Percentiles rank a stretch among this genome's conserved stretches.
These are phyloP conservation scores for Trichonephila clavipes DNA, from an alignment of 1,140 invertebrate species.

Conservation along the genomic window DNA sequence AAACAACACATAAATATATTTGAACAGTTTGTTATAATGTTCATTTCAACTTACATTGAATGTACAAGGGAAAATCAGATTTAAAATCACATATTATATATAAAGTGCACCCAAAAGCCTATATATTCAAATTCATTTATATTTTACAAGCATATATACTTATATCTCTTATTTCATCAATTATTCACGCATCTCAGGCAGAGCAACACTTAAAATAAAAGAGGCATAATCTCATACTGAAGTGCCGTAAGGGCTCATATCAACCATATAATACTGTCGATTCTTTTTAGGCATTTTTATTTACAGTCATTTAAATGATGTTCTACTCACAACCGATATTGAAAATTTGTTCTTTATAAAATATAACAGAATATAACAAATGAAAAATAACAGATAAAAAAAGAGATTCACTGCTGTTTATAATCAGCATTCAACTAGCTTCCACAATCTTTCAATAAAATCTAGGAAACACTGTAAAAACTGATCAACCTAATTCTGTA, in stretches of 20 bases:
- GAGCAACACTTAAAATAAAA: constrained; percentile 38
- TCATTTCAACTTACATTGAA: constrained; percentile 62
- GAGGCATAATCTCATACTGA: constrained; percentile 48
- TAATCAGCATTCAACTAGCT: constrained; percentile 59
- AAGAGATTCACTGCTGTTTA: constrained; percentile 60
- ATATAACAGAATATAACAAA: constrained; percentile 67
- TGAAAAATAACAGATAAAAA: constrained; percentile 59
- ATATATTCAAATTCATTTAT: constrained; percentile 60
- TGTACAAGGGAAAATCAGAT: constrained; percentile 64
- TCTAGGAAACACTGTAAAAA: constrained; percentile 61
- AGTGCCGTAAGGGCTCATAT: constrained; percentile 50
- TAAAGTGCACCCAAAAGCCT: constrained; percentile 56
- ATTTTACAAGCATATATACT: constrained; percentile 32
- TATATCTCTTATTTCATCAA: constrained; percentile 25
- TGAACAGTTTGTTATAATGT: constrained; percentile 54
- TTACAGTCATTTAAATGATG: constrained; percentile 32
- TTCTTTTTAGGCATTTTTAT: constrained; percentile 59
- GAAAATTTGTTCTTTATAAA: constrained; percentile 75
- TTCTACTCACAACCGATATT: constrained; percentile 57
- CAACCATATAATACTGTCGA: constrained; percentile 66
- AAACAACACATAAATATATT: constrained; percentile 3
- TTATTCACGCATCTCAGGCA: constrained; percentile 46
- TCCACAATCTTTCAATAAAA: constrained; percentile 46
- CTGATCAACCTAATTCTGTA: constrained; percentile 61
- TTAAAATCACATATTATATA: constrained; percentile 65